phyloP scores from a whole-genome alignment of 2,113 vertebrate genomes.

The Raja brachyura region DNA sequence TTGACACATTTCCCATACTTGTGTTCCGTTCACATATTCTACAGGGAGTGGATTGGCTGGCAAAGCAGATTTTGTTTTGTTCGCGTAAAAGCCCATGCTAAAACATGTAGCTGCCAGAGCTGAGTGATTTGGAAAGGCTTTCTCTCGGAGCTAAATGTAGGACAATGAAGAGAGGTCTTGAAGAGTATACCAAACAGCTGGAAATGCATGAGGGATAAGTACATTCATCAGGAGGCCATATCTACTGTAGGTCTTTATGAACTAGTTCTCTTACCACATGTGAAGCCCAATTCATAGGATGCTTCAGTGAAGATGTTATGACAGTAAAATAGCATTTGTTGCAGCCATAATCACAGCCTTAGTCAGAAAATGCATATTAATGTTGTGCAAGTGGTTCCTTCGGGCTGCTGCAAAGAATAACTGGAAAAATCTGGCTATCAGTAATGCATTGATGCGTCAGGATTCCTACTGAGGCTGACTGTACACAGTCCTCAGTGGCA shows the following conservation, averaged over 20 bases:
- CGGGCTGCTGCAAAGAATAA: too few relatives aligned
- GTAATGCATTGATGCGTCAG: too few relatives aligned
- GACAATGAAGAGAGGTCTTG: background rate
- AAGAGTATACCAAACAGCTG: background rate
- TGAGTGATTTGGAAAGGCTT: background rate
- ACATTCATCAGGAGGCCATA: background rate
- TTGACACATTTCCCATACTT: background rate
- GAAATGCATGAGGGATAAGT: background rate
- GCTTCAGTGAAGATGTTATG: too few relatives aligned
- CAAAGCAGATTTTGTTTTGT: too few relatives aligned
- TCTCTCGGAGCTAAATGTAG: background rate
- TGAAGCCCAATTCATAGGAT: background rate
- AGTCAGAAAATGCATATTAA: too few relatives aligned
- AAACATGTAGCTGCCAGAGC: background rate
- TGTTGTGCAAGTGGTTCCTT: too few relatives aligned
- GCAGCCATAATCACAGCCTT: too few relatives aligned
- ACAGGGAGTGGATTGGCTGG: background rate
- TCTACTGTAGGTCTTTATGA: background rate
- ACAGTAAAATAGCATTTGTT: too few relatives aligned
- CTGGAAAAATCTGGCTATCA: too few relatives aligned
- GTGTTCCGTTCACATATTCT: background rate
- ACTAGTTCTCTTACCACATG: background rate
- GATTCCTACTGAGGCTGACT: too few relatives aligned
- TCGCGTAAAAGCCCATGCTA: too few relatives aligned
- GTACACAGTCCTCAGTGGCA: too few relatives aligned